Percentiles rank a stretch among this genome's conserved stretches.
Evolutionary conservation across 2,888 invertebrate genomes (phyloP).

Genomic region (Pseudeuparius sepicola): DNA sequence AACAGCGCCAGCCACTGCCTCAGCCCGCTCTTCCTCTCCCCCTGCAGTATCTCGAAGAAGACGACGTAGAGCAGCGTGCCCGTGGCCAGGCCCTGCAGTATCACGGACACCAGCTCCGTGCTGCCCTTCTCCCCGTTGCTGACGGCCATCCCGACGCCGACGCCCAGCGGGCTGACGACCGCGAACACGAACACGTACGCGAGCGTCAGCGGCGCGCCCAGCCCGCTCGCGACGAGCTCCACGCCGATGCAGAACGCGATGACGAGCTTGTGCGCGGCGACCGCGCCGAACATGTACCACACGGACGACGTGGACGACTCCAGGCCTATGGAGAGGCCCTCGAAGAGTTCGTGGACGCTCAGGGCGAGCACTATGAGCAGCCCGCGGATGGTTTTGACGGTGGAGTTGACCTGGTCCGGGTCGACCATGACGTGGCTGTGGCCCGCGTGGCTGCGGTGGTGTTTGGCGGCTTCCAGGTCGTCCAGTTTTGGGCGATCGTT

Average conservation of each 20-base stretch:
- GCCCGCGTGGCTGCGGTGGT: no score
- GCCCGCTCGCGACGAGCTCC: slow-evolving; percentile 64
- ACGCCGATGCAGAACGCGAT: slow-evolving; percentile 83
- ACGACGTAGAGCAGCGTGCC: slow-evolving; percentile 92
- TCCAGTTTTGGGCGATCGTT: no score
- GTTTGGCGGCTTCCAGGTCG: no score
- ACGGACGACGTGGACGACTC: slow-evolving; percentile 52
- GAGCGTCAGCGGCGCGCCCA: slow-evolving; percentile 50
- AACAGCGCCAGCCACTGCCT: slow-evolving; percentile 56
- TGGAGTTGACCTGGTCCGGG: slow-evolving; percentile 26
- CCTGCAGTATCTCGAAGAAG: slow-evolving; percentile 86
- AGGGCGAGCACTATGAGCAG: slow-evolving; percentile 72
- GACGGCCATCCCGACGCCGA: slow-evolving; percentile 61
- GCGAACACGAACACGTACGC: slow-evolving; percentile 68
- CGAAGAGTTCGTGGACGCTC: slow-evolving; percentile 78
- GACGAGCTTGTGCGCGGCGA: slow-evolving; percentile 77
- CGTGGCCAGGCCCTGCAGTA: slow-evolving; percentile 76
- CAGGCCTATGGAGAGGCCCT: slow-evolving; percentile 74
- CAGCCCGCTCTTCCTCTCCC: slow-evolving; percentile 48
- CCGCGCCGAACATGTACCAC: slow-evolving; percentile 76
- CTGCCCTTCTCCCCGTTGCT: slow-evolving; percentile 49
- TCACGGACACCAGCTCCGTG: slow-evolving; percentile 52
- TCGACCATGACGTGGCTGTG: slow-evolving; percentile 30
- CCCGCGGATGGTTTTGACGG: slow-evolving; percentile 48
- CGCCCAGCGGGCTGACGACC: slow-evolving; percentile 70